phyloP scores from a whole-genome alignment of 2,113 vertebrate genomes.

The Phoenicopterus ruber region DNA sequence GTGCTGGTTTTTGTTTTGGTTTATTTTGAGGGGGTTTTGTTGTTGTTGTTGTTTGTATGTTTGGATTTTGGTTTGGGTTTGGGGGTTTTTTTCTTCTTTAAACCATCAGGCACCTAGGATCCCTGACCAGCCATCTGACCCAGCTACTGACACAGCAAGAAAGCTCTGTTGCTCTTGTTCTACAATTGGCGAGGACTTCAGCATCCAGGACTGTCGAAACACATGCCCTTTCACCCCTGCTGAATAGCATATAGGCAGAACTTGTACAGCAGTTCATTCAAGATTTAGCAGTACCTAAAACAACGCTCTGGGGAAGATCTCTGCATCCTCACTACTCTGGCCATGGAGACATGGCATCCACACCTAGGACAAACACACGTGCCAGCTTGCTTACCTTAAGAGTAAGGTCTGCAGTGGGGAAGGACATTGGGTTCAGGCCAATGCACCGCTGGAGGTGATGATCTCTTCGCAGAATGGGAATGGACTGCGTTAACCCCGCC shows the following conservation, averaged over 20 bases:
- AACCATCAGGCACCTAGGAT: background rate
- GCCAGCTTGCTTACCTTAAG: conserved; percentile 83
- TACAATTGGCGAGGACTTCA: background rate
- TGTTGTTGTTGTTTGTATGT: background rate
- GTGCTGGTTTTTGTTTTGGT: background rate
- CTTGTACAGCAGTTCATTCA: background rate
- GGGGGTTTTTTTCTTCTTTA: background rate
- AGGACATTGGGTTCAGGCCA: conserved; percentile 91
- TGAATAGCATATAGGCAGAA: fast-evolving
- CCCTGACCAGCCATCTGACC: background rate
- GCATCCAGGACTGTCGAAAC: background rate
- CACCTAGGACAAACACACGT: background rate
- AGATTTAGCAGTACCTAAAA: background rate
- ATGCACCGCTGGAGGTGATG: conserved; percentile 93
- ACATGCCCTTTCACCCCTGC: fast-evolving
- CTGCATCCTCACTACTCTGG: background rate
- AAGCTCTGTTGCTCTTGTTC: background rate
- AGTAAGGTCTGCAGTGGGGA: conserved; percentile 92
- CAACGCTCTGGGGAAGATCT: background rate
- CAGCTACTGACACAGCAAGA: background rate
- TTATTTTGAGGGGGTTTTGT: background rate
- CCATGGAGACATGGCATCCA: background rate
- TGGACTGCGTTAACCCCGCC: conserved; percentile 86
- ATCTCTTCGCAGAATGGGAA: conserved; percentile 91
- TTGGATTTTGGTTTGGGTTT: no score